Evolutionary conservation across 2,113 vertebrate genomes (phyloP).

Genomic region (Pseudorectes ferrugineus): DNA sequence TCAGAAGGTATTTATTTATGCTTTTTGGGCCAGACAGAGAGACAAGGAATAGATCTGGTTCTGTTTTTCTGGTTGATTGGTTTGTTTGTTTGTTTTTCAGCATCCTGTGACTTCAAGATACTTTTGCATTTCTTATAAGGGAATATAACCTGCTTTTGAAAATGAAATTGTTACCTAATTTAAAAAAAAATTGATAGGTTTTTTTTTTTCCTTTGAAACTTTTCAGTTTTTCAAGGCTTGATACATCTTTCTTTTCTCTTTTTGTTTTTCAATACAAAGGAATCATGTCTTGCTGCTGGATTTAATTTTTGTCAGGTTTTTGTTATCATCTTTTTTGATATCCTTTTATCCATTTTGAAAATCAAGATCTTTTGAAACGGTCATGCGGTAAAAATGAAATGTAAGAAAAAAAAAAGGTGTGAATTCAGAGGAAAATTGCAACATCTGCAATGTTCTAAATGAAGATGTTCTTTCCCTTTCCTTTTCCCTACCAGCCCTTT

Average conservation of each 20-base stretch:
- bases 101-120: not conserved
- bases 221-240: not conserved
- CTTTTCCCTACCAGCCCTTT: not conserved
- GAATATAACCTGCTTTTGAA: not conserved
- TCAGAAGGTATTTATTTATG: constrained; percentile 36
- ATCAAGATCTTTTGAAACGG: not conserved
- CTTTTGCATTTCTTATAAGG: not conserved
- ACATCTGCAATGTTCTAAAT: not conserved
- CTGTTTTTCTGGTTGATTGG: not conserved
- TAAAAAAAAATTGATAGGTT: accelerated
- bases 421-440: not conserved
- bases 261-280: not conserved
- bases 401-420: not conserved
- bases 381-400: not conserved
- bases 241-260: not conserved
- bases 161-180: not conserved
- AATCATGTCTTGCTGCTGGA: not conserved
- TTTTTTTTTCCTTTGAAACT: not conserved
- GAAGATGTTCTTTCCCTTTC: not conserved
- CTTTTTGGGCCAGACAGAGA: not conserved
- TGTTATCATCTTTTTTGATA: not conserved
- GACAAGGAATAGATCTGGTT: not conserved
- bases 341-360: not conserved
- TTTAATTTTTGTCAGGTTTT: not conserved
- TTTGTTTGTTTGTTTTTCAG: not conserved